Base-by-base conservation (phyloP, 1,140 invertebrate species). In the Piezodorus guildinii region DNA sequence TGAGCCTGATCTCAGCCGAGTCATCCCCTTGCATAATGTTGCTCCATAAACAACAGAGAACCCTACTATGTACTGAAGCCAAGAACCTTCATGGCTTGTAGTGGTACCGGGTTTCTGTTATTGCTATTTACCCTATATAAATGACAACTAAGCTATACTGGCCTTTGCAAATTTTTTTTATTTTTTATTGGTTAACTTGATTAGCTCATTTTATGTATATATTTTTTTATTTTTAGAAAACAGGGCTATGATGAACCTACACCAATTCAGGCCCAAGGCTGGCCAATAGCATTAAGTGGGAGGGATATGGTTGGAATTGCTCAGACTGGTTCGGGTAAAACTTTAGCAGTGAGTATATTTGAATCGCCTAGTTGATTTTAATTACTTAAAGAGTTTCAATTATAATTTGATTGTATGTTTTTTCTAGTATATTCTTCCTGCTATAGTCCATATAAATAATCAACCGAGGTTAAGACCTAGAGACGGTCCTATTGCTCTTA, bases 291-390 rank as follows among this genome's bases (percentile, higher is more conserved):
- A 59, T 75, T 97, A 30, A 90, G 87, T 75, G 94, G 94, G 27
- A 78, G 85, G 70, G 92, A 98, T 76, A 85, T 96, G 82, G 90
- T 95, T 4, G 94, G 93, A 39, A 96, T 98, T 69, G 95, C 96
- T 51, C 93, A 93, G 64, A 96, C 93, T n/a, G 92, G 91, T 30
- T 94, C 91, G 45, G 92, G 92, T 49, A 94, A 95, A 77, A 94
- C 92, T 5, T 74, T 95, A 3, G 90, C 90, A 12, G 77, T 79
- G 71, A 72, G 74, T 67, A 45, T n/a, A n/a, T n/a, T n/a, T n/a
- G n/a, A n/a, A n/a, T n/a, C n/a, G n/a, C n/a, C n/a, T 10, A 39
- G 34, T 39, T 1, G 12, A 39, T 39, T 39, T 39, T 30, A 30
- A 30, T 8, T 30, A 4, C 27, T 30, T 30, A 8, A 39, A 39